Evolutionary conservation across 1,140 invertebrate genomes (phyloP), one percentile per base, ranked within the genome.

Genomic region (Colletes gigas): DNA sequence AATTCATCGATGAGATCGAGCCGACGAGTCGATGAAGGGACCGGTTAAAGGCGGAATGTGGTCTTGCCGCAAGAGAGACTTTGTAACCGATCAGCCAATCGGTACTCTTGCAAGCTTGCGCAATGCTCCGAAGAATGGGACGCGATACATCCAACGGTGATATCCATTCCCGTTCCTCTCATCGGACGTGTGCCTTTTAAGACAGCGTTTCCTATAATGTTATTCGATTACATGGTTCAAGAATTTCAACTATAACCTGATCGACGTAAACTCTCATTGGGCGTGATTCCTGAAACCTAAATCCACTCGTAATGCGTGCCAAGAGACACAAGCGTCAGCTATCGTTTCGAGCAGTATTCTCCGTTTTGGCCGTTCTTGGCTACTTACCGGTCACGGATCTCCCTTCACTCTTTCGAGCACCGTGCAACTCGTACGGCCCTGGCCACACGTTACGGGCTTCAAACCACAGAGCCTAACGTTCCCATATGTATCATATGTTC

Each of bases 401-500:
- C 69, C 44, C 68, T 74, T 80, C 63, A 60, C 73, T 50, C 47
- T 60, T 44, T 73, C 52, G 54, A 14, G 67, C 66, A 60, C 70
- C 21, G 60, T 60, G 41, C 44, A 14, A 15, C 65, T 74, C 75
- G 73, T 78, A 66, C 77, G 72, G 73, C 65, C 72, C 68, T 72
- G 81, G 84, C 89, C 88, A 90, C 91, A 91, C 88, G 88, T 90
- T 90, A 91, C 90, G 79, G 91, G 92, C 91, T 92, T 93, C 91
- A 92, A 92, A 93, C 93, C 93, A 88, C 93, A 93, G 83, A 90
- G 87, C 87, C 86, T 91, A 91, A 91, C 90, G 92, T 93, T 93
- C 93, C 92, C 93, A 93, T 93, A 93, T 93, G 93, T 93, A 93
- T 93, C 93, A 90, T 91, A 90, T 93, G 92, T 92, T 93, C 85